phyloP scores from a whole-genome alignment of 2,888 invertebrate species.

The Tachystola acroxantha region DNA sequence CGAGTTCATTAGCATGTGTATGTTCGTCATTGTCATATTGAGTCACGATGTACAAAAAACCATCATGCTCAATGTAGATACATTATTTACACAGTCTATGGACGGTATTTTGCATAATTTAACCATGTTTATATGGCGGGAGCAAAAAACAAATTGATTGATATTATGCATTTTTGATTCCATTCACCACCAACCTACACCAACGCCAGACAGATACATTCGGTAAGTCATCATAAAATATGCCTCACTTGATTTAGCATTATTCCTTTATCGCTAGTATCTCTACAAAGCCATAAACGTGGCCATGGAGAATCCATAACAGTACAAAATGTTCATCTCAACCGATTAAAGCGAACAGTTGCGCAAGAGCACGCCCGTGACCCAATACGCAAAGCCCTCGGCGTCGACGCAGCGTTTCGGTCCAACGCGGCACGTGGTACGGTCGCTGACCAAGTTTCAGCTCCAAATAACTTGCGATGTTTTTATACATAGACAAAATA shows the following conservation, averaged over 20 bases:
- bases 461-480: slow-evolving; percentile 3
- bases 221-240: no score
- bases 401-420: slow-evolving; percentile 51
- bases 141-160: neutral
- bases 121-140: no score
- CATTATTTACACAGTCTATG: slow-evolving; percentile 1
- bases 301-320: slow-evolving; percentile 9
- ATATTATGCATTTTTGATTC: no score
- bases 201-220: no score
- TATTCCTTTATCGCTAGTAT: no score
- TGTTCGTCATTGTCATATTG: slow-evolving; percentile 32
- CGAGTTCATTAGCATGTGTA: slow-evolving; percentile 21
- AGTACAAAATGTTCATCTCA: slow-evolving; percentile 10
- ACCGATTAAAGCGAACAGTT: slow-evolving; percentile 22
- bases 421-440: slow-evolving; percentile 62
- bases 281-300: neutral
- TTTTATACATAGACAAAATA: no score
- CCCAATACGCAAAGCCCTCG: slow-evolving; percentile 29
- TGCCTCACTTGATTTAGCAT: no score
- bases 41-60: slow-evolving; percentile 29
- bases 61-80: neutral
- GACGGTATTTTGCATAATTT: neutral
- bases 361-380: slow-evolving; percentile 37
- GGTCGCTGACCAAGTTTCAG: slow-evolving; percentile 13
- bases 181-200: no score